Percentiles rank a stretch among this genome's conserved stretches.
Conservation (phyloP, 2,888 invertebrate genomes). For the Rotaria magnacalcarata region DNA sequence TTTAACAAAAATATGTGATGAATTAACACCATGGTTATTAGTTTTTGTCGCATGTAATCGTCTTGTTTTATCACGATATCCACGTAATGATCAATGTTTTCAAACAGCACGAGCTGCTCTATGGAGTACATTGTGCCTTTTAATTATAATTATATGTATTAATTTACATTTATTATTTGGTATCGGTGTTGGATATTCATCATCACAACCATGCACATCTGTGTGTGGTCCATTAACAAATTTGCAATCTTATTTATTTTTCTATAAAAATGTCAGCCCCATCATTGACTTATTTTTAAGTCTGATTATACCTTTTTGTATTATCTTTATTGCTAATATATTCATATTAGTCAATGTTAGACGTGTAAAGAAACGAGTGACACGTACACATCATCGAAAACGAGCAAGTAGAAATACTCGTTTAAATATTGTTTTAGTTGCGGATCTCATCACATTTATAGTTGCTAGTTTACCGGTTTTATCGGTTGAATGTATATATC, state of each 20-base stretch:
- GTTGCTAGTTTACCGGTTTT: neutral
- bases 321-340: constrained; percentile 20
- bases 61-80: neutral
- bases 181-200: constrained; percentile 1
- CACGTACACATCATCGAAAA: neutral
- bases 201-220: neutral
- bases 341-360: neutral
- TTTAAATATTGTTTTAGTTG: constrained; percentile 28
- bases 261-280: constrained; percentile 5
- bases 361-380: neutral
- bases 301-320: neutral
- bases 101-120: neutral
- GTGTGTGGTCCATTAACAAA: constrained; percentile 25
- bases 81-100: constrained; percentile 5
- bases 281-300: neutral
- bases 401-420: constrained; percentile 5
- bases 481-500: constrained; percentile 5
- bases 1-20: constrained; percentile 33
- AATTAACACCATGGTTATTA: constrained; percentile 30
- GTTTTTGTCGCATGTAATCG: constrained; percentile 34
- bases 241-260: constrained; percentile 1
- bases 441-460: constrained; percentile 13
- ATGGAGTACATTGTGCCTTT: constrained; percentile 2
- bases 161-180: constrained; percentile 30
- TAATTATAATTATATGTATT: neutral